These are phyloP conservation scores for Cyprinodon tularosa DNA, from an alignment of 2,113 vertebrate genomes.

Conservation along the genomic window DNA sequence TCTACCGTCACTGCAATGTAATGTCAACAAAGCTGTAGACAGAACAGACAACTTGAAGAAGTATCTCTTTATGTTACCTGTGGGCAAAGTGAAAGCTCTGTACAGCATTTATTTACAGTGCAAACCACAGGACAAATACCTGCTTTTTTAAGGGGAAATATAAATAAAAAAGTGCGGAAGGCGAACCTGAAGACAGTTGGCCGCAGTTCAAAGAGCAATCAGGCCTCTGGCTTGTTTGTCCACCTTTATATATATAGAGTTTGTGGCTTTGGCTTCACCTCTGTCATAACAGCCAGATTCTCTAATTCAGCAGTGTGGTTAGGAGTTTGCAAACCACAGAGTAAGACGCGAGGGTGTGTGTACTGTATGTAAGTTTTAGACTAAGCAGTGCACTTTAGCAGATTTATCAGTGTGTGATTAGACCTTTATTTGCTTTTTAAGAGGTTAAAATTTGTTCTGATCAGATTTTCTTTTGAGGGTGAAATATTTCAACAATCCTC, in stretches of 20 bases:
- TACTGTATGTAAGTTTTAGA: conserved; percentile 9
- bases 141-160: conserved; percentile 19
- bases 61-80: background rate
- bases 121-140: conserved; percentile 2
- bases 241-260: conserved; percentile 61
- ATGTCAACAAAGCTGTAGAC: too few relatives aligned
- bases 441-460: conserved; percentile 21
- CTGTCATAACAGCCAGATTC: conserved; percentile 69
- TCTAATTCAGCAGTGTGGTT: conserved; percentile 68
- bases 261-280: conserved; percentile 64
- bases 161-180: conserved; percentile 25
- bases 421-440: conserved; percentile 31
- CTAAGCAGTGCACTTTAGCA: conserved; percentile 5
- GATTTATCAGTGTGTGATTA: background rate
- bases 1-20: too few relatives aligned
- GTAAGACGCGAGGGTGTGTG: conserved; percentile 16
- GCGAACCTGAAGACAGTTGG: conserved; percentile 1
- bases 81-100: background rate
- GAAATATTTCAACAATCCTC: conserved; percentile 47
- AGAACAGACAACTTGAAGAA: background rate
- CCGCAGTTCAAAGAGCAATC: conserved; percentile 24
- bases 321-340: conserved; percentile 27
- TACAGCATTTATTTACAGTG: background rate
- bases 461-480: conserved; percentile 56
- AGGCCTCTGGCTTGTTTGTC: conserved; percentile 62